These are phyloP conservation scores for Antedon mediterranea DNA, from an alignment of 53 echinoderm and acorn worm genomes.

Conservation along the genomic window DNA sequence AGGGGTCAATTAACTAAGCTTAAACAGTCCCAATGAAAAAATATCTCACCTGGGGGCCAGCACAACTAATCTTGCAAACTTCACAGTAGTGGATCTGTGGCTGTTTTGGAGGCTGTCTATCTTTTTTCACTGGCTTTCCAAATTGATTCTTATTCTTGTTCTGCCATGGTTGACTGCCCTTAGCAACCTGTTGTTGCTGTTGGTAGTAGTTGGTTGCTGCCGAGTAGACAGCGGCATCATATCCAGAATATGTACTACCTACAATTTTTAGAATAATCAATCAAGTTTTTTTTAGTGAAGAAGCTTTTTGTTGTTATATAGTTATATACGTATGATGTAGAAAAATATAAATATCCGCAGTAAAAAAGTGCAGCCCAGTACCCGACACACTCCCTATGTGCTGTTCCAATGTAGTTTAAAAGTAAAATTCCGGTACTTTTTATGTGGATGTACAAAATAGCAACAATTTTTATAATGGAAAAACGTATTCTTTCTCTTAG, in stretches of 20 bases:
- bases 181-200: conserved; percentile 62
- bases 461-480: no score
- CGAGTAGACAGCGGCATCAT: conserved; percentile 90
- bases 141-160: conserved; percentile 29
- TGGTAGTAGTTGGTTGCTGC: conserved; percentile 97
- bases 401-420: no score
- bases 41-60: conserved; percentile 94
- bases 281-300: no score
- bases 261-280: conserved; percentile 2
- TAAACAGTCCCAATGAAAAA: no score
- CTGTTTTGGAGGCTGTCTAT: conserved; percentile 64
- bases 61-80: conserved; percentile 99
- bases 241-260: conserved; percentile 57
- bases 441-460: no score
- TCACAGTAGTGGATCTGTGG: conserved; percentile 98
- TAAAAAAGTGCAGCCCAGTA: no score
- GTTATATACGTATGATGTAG: no score
- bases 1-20: neutral
- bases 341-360: no score
- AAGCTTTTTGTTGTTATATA: no score
- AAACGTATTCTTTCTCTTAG: no score
- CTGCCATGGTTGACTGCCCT: conserved; percentile 48
- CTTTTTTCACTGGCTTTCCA: conserved; percentile 37
- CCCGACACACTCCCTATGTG: no score
- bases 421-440: no score